Evolutionary conservation across 2,888 invertebrate species (phyloP).

Genomic region (Melieria picta): DNA sequence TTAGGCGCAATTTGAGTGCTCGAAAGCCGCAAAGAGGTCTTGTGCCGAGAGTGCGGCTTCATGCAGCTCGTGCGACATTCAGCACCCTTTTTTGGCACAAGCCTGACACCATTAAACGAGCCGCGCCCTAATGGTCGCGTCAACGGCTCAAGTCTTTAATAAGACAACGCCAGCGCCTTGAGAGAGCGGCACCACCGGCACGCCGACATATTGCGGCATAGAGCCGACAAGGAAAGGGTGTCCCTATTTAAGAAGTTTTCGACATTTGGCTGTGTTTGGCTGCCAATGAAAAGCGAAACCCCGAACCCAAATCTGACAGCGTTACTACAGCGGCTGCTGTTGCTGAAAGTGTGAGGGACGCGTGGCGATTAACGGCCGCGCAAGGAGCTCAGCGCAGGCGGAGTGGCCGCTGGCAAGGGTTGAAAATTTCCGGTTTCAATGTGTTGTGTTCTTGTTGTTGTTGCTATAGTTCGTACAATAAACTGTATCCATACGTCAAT

Average conservation of each 20-base stretch:
- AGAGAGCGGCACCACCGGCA: too few species aligned
- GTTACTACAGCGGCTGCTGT: neutral
- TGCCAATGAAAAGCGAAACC: neutral
- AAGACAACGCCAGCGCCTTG: too few species aligned
- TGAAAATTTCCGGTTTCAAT: conserved; percentile 17
- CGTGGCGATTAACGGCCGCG: conserved; percentile 29
- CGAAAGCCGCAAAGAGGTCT: too few species aligned
- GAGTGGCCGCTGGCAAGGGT: conserved; percentile 33
- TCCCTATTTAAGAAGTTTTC: conserved; percentile 43
- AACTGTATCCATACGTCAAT: conserved; percentile 33
- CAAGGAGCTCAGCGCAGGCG: conserved; percentile 1
- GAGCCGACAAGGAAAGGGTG: neutral
- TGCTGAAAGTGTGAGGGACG: conserved; percentile 38
- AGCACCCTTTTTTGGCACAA: too few species aligned
- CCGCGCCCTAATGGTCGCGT: too few species aligned
- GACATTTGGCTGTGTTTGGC: conserved; percentile 42
- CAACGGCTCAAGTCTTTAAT: too few species aligned
- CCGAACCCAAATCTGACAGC: too few species aligned
- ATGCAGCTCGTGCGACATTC: too few species aligned
- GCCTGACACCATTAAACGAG: too few species aligned
- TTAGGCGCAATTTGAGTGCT: too few species aligned
- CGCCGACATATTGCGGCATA: neutral
- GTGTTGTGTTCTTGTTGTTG: too few species aligned
- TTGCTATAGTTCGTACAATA: neutral
- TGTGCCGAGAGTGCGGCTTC: too few species aligned